A percentile compares a stretch with the other conserved stretches of the same genome.
phyloP scores from a whole-genome alignment of 37 sponge, comb jelly and placozoan genomes.

The Bolinopsis microptera region DNA sequence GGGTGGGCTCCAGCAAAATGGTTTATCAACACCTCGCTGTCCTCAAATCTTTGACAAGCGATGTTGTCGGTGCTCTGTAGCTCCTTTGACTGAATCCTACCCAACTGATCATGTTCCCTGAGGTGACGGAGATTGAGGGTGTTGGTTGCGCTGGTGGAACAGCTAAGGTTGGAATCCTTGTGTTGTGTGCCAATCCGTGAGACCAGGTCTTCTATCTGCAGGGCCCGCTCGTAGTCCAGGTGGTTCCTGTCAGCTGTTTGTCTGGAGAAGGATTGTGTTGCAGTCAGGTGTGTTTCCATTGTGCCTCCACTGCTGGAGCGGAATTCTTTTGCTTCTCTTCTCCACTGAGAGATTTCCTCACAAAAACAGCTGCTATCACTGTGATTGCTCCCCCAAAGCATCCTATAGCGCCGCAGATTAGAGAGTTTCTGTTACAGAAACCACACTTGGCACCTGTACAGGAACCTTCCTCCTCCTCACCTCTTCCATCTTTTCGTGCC shows the following conservation, averaged over 20 bases:
- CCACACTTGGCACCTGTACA: conserved; percentile 17
- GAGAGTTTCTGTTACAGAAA: neutral
- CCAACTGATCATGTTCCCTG: neutral
- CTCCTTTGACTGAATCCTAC: conserved; percentile 3
- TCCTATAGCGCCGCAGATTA: neutral
- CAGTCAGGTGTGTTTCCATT: neutral
- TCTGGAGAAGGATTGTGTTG: neutral
- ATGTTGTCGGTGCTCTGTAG: neutral
- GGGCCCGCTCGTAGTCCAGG: neutral
- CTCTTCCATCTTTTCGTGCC: neutral
- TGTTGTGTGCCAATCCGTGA: neutral
- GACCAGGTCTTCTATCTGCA: neutral
- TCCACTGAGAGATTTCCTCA: neutral
- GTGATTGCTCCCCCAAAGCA: neutral
- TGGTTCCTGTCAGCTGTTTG: neutral
- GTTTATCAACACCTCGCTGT: neutral
- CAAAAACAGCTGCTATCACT: neutral
- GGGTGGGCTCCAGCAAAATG: neutral
- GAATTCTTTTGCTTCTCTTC: neutral
- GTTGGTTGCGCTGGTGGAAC: neutral
- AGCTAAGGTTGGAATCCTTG: neutral
- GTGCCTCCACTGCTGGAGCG: neutral
- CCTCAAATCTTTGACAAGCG: neutral
- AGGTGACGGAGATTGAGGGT: neutral
- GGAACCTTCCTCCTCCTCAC: neutral